phyloP scores from a whole-genome alignment of 30 jellyfish, hydroid and myxozoan genomes.

The Catostylus mosaicus region DNA sequence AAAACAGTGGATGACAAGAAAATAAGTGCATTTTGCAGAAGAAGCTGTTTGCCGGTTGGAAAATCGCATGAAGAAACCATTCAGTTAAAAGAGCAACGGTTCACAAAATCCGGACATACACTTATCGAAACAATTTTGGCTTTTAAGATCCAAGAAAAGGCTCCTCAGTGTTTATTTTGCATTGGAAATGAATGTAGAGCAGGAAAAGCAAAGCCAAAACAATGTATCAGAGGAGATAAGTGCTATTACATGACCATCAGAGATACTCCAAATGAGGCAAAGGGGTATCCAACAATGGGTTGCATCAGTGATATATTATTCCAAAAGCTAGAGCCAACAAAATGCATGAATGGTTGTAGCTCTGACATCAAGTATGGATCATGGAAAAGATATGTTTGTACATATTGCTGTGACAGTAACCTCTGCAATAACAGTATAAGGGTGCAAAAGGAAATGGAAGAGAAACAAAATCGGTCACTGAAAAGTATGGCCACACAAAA shows the following conservation, averaged over 20 bases:
- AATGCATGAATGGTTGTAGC: constrained; percentile 32
- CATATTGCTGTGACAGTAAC: constrained; percentile 30
- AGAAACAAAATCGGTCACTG: not conserved
- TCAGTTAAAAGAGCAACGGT: not conserved
- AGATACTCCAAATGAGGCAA: constrained; percentile 12
- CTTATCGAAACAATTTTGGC: not conserved
- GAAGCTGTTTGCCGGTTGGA: not conserved
- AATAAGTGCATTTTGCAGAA: not conserved
- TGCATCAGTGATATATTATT: constrained; percentile 46
- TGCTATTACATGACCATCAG: constrained; percentile 39
- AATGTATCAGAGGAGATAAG: constrained; percentile 22
- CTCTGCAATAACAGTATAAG: constrained; percentile 16
- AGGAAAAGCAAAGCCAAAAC: constrained; percentile 30
- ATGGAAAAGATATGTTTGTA: constrained; percentile 43
- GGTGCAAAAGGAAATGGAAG: constrained; percentile 3
- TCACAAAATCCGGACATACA: not conserved
- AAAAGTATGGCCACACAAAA: too few relatives aligned
- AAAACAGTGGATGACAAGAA: not conserved
- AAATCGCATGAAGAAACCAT: not conserved
- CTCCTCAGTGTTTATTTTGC: constrained; percentile 21
- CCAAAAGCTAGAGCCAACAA: constrained; percentile 28
- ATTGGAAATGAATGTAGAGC: constrained; percentile 25
- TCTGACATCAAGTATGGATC: constrained; percentile 19
- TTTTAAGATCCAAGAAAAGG: not conserved
- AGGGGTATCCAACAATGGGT: constrained; percentile 45